Percentiles rank a stretch among this genome's conserved stretches.
Evolutionary conservation across 2,888 invertebrate genomes (phyloP).

Genomic region (Drosophila cognata): DNA sequence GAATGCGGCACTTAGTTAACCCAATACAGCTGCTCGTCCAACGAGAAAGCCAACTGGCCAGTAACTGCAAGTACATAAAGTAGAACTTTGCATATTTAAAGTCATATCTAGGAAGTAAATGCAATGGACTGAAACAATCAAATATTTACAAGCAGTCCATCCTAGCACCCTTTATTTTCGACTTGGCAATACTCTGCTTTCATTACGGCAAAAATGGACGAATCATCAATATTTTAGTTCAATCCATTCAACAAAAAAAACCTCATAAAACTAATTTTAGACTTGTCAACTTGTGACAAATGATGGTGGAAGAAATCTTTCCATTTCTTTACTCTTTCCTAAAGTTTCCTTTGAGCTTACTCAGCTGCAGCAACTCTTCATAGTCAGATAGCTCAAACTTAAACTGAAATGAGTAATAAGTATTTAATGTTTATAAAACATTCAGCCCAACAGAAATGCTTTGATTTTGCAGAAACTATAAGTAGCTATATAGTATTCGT

Average conservation of each 20-base stretch:
- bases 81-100: slow-evolving; percentile 69
- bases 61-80: slow-evolving; percentile 55
- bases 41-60: slow-evolving; percentile 34
- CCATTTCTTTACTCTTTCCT: not conserved
- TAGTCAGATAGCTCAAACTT: not conserved
- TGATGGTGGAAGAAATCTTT: not conserved
- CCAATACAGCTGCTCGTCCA: slow-evolving; percentile 18
- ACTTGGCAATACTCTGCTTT: not conserved
- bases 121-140: slow-evolving; percentile 26
- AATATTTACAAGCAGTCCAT: not conserved
- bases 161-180: not conserved
- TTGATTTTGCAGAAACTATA: not conserved
- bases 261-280: not conserved
- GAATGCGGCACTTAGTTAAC: slow-evolving; percentile 46
- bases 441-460: not conserved
- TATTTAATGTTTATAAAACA: not conserved
- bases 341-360: slow-evolving; percentile 50
- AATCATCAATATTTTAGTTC: not conserved
- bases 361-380: not conserved
- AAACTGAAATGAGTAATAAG: not conserved
- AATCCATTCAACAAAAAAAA: not conserved
- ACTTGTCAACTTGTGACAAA: not conserved
- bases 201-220: not conserved
- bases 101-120: slow-evolving; percentile 40
- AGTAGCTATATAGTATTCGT: not conserved